Evolutionary conservation across 1,140 invertebrate species (phyloP).

Genomic region (Bombyx mandarina): DNA sequence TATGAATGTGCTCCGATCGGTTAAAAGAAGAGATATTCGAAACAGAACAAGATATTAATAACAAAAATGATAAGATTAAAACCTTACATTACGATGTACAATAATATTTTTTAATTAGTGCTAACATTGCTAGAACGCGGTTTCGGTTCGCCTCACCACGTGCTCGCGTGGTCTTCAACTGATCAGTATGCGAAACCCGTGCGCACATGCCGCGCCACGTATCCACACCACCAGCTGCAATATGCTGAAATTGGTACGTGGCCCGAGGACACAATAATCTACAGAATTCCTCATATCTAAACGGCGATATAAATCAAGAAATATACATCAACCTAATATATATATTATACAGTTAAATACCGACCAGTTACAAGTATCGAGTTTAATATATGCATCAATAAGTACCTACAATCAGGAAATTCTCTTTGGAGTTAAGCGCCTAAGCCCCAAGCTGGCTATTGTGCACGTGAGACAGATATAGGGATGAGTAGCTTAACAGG

Average conservation of each 20-base stretch:
- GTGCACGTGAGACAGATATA: constrained; percentile 53
- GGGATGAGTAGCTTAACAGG: constrained; percentile 50
- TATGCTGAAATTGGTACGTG: constrained; percentile 47
- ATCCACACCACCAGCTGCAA: constrained; percentile 31
- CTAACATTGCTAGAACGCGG: constrained; percentile 9
- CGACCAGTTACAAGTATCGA: constrained; percentile 19
- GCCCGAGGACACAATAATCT: constrained; percentile 3
- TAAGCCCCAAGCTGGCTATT: constrained; percentile 20
- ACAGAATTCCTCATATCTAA: too few species aligned
- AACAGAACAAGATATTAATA: background rate
- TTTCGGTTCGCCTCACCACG: background rate
- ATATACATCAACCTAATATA: background rate
- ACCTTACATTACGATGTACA: background rate
- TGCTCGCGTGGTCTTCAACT: constrained; percentile 6
- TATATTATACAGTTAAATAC: background rate
- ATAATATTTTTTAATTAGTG: constrained; percentile 7
- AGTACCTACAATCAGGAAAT: too few species aligned
- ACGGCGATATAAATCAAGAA: too few species aligned
- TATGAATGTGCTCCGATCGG: too few species aligned
- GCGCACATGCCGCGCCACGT: constrained; percentile 21
- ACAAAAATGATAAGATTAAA: constrained; percentile 2
- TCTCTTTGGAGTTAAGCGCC: too few species aligned
- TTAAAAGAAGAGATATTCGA: background rate
- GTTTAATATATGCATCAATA: background rate
- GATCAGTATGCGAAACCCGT: constrained; percentile 37